Base-by-base conservation (phyloP, 2,113 vertebrate genomes). In the Labeo rohita region DNA sequence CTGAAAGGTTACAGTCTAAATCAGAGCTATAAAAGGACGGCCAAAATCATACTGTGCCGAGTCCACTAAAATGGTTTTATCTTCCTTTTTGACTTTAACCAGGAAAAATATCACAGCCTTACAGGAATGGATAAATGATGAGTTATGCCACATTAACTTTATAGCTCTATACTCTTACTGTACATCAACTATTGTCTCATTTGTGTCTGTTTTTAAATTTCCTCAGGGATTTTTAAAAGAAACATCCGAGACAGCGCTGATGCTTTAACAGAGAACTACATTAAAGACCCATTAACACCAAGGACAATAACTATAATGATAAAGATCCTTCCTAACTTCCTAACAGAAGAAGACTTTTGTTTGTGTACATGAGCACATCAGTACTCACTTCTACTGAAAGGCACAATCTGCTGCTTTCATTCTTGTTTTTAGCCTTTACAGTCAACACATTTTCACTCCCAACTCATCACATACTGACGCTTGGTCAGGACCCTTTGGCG, bases 1-100 rank as follows among this genome's bases (percentile, higher is more conserved):
- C 59, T 81, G 59, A 81, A 81, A 81, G 59, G 59, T 81, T 66
- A 49, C 13, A 15, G 54, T 45, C n/a, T 63, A 59, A 80, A 23
- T 79, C 18, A 15, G 56, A 61, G 77, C 36, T 61, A 45, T 61
- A 18, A 80, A 28, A 80, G 36, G 39, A 45, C 9, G 36, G 23
- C 10, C 18, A 4, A 61, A 61, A 23, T 56, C 10, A 43, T 61
- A 45, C 56, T 5, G 21, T 1, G n/a, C 5, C 3, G 23, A 54
- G 28, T 56, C 11, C 3, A 49, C 11, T 75, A 28, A 23, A 76
- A 16, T 54, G 1, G 4, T 52, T 34, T 34, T 34, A 52, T 76
- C 23, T 34, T 34, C 13, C 49, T 34, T 76, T 50, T 49, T 16
- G 13, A 50, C 36, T 43, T 66, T 63, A 3, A 66, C 28, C 28